Conservation (phyloP, 2,113 vertebrate species). For the Axis porcinus region DNA sequence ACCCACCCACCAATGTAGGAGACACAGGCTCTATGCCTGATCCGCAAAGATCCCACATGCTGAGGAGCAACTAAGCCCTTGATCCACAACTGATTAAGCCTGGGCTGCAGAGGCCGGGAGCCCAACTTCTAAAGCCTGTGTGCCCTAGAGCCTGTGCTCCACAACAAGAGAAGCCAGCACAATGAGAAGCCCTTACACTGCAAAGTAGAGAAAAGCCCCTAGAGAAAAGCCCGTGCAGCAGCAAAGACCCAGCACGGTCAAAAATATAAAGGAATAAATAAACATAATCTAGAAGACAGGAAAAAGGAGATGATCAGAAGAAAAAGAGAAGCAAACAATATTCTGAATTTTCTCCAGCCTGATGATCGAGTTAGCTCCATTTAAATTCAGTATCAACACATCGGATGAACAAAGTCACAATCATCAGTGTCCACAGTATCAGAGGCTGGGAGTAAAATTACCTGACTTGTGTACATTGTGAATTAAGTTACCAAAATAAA, state of each 20-base stretch:
- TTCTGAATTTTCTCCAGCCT: not conserved
- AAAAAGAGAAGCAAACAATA: not conserved
- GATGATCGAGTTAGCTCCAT: not conserved
- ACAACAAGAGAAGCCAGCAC: not conserved
- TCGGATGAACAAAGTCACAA: not conserved
- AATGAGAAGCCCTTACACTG: not conserved
- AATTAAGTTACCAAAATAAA: constrained; percentile 51
- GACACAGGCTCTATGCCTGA: not conserved
- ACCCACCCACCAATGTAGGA: not conserved
- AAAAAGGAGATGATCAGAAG: not conserved
- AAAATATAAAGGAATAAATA: not conserved
- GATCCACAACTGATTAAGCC: not conserved
- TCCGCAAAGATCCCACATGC: not conserved
- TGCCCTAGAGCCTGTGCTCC: not conserved
- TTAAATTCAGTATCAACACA: constrained; percentile 50
- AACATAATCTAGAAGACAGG: not conserved
- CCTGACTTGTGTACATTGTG: not conserved
- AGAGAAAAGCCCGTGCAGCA: not conserved
- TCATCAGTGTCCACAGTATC: not conserved
- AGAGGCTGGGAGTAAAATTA: not conserved
- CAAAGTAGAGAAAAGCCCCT: not conserved
- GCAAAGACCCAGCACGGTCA: not conserved
- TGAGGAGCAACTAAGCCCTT: not conserved
- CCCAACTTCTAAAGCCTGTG: not conserved
- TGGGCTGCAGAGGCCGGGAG: not conserved